Percentiles rank a stretch among this genome's conserved stretches.
Evolutionary conservation across 2,888 invertebrate species (phyloP).

Genomic region (Torymus aiolomorphi): DNA sequence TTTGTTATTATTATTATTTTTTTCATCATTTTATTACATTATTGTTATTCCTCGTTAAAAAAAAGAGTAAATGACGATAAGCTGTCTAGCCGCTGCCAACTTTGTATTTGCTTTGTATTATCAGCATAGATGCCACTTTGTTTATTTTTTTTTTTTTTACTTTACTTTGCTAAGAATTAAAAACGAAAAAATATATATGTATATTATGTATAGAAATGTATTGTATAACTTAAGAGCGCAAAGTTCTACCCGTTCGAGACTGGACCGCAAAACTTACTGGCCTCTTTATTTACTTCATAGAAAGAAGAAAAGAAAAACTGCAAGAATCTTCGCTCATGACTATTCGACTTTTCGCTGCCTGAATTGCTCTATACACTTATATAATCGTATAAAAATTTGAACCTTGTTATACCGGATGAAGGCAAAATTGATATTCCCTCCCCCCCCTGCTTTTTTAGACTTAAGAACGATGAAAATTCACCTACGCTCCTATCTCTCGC

Average conservation of each 20-base stretch:
- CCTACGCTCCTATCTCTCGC: background rate
- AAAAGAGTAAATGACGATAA: conserved; percentile 64
- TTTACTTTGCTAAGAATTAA: conserved; percentile 31
- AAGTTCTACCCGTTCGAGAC: conserved; percentile 34
- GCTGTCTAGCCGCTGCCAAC: conserved; percentile 72
- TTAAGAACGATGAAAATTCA: conserved; percentile 22
- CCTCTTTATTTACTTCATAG: conserved; percentile 13
- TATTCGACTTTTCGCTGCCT: conserved; percentile 45
- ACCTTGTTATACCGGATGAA: conserved; percentile 52
- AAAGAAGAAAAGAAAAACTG: conserved; percentile 13
- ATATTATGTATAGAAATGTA: conserved; percentile 49
- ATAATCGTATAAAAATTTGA: conserved; percentile 39
- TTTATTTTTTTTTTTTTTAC: conserved; percentile 1
- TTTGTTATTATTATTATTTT: conserved; percentile 63
- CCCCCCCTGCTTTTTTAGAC: conserved; percentile 1
- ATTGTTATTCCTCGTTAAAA: conserved; percentile 53
- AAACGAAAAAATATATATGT: conserved; percentile 34
- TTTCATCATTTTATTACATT: conserved; percentile 62
- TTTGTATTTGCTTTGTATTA: conserved; percentile 56
- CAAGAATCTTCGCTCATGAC: conserved; percentile 20
- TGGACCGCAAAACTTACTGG: conserved; percentile 53
- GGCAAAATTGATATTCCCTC: conserved; percentile 17
- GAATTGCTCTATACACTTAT: conserved; percentile 12
- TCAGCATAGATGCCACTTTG: conserved; percentile 56
- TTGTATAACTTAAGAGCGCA: conserved; percentile 31